Conservation (phyloP, 1,140 invertebrate species). For the Euwallacea fornicatus region DNA sequence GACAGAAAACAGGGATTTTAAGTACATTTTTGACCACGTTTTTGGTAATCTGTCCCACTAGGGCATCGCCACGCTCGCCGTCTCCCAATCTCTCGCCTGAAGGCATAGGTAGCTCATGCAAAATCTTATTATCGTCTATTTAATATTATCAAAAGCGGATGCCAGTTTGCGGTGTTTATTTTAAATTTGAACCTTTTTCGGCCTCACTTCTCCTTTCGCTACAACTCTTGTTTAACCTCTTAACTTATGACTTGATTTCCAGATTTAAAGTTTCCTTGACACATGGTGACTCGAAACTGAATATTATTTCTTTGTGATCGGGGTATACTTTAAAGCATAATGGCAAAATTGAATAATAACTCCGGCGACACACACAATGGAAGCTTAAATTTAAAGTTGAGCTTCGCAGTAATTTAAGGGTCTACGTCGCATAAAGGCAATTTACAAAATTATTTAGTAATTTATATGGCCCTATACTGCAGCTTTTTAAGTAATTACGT, state of each 20-base stretch:
- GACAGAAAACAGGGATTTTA: no score
- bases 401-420: constrained; percentile 9
- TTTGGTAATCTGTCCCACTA: not conserved
- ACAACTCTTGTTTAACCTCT: constrained; percentile 7
- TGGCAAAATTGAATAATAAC: no score
- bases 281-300: no score
- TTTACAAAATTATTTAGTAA: constrained; percentile 31
- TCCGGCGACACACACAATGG: no score
- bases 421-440: constrained; percentile 24
- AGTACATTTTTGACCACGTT: not conserved
- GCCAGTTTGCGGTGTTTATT: constrained; percentile 28
- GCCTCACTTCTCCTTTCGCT: constrained; percentile 18
- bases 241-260: constrained; percentile 12
- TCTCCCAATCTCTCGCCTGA: constrained; percentile 22
- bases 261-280: not conserved
- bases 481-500: constrained; percentile 33
- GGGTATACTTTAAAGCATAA: no score
- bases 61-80: constrained; percentile 20
- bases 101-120: constrained; percentile 31
- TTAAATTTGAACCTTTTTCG: constrained; percentile 23
- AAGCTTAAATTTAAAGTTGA: no score
- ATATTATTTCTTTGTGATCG: no score
- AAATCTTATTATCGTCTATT: constrained; percentile 35
- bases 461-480: constrained; percentile 22
- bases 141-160: constrained; percentile 32